A percentile compares a stretch with the other conserved stretches of the same genome.
These are phyloP conservation scores for Thelaira solivaga DNA, from an alignment of 2,888 invertebrate species.

Conservation along the genomic window DNA sequence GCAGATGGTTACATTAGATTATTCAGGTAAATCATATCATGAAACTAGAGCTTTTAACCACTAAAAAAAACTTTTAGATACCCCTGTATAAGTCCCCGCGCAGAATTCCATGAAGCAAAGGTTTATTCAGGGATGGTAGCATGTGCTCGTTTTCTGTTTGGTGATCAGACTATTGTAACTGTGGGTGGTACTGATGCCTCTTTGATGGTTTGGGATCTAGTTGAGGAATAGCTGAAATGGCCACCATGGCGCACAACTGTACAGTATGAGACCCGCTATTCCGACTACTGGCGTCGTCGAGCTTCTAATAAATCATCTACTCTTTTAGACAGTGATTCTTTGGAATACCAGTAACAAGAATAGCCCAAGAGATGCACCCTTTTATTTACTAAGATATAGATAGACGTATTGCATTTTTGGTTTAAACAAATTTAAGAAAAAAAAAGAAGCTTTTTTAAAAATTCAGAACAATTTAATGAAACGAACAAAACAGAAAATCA, in stretches of 20 bases:
- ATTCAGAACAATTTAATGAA: background rate
- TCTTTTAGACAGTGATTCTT: constrained; percentile 74
- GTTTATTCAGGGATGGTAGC: constrained; percentile 90
- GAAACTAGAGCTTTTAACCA: background rate
- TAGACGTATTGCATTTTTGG: constrained; percentile 55
- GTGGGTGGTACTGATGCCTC: constrained; percentile 93
- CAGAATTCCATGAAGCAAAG: constrained; percentile 92
- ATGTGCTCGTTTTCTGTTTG: constrained; percentile 88
- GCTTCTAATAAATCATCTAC: constrained; percentile 75
- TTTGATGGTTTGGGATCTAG: constrained; percentile 93
- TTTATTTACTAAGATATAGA: constrained; percentile 42
- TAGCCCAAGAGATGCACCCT: constrained; percentile 1
- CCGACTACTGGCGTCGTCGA: constrained; percentile 74
- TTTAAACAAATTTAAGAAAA: background rate
- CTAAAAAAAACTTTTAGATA: too few species aligned
- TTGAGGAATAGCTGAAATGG: constrained; percentile 79
- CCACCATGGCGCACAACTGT: constrained; percentile 75
- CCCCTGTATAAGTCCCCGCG: constrained; percentile 90
- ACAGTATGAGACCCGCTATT: constrained; percentile 71
- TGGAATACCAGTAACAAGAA: constrained; percentile 70
- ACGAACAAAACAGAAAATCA: background rate
- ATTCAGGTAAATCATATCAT: constrained; percentile 81
- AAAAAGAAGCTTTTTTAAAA: constrained; percentile 31
- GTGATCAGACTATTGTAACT: constrained; percentile 90
- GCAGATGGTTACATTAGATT: constrained; percentile 92